phyloP scores from a whole-genome alignment of 2,888 invertebrate genomes.

The Macrosoma leucophasiata region DNA sequence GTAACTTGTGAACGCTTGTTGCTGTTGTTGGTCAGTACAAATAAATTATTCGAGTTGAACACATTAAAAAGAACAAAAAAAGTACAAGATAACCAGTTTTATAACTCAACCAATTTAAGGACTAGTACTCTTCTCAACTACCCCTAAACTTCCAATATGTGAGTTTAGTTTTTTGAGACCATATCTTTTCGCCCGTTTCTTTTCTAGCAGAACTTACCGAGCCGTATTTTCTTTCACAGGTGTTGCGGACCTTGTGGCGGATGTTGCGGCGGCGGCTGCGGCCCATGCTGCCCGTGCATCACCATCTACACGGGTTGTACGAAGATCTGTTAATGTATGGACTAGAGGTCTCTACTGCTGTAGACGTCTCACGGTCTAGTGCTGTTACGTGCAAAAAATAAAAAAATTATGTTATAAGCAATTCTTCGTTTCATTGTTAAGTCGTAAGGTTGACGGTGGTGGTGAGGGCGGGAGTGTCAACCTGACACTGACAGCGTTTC shows the following conservation, averaged over 20 bases:
- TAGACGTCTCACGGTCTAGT: no score
- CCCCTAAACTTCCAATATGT: no score
- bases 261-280: slow-evolving; percentile 32
- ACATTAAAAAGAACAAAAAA: slow-evolving; percentile 38
- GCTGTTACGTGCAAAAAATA: no score
- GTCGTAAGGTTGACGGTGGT: no score
- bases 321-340: slow-evolving; percentile 59
- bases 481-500: no score
- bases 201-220: no score
- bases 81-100: no score
- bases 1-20: slow-evolving; percentile 34
- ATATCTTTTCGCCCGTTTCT: not conserved
- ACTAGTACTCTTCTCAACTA: no score
- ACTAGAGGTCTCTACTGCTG: no score
- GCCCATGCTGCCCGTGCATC: slow-evolving; percentile 50
- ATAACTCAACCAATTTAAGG: no score
- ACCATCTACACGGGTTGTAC: slow-evolving; percentile 66
- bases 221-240: slow-evolving; percentile 37
- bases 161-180: slow-evolving; percentile 9
- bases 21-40: slow-evolving; percentile 35
- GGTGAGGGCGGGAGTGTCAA: slow-evolving; percentile 6
- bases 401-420: no score
- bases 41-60: slow-evolving; percentile 40
- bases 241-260: slow-evolving; percentile 44
- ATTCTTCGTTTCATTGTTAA: no score